Evolutionary conservation across 1,140 invertebrate species (phyloP), one percentile per base, ranked within the genome.

Genomic region (Brachionus rubens): DNA sequence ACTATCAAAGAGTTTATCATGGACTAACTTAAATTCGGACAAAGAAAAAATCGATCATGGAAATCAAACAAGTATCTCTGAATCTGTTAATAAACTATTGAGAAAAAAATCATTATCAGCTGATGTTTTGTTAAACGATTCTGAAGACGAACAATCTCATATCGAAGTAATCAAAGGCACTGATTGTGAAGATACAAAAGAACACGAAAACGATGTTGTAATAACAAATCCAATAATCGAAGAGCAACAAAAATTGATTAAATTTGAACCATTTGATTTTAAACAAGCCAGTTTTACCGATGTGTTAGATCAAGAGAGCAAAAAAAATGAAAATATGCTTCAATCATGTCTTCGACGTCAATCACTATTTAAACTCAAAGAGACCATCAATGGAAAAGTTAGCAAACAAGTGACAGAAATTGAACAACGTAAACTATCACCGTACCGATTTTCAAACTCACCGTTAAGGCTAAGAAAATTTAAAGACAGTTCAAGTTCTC

Each of bases 341-440:
- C 46, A 50, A 21, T 41, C 59, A 28, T 65, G 59, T 46, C 16
- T 72, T n/a, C 46, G 68, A 10, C 21, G 68, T 40, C 68, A 72
- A 46, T 40, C 30, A 24, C 19, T 72, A 12, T 72, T 72, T 16
- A 72, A 72, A 19, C 46, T 72, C 0, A 72, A 72, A 40, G 68
- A 72, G 46, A 72, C 46, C 21, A 72, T 72, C 12, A 72, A 72
- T 54, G 68, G 68, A 21, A 72, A 72, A 16, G 68, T 72, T 12
- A 72, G 68, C 46, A 48, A 54, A 24, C 68, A 72, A 72, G 50
- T 72, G 3, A 72, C 14, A 5, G 68, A 72, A 41, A 72, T 72
- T 50, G 68, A 72, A 24, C 30, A 72, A 21, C 21, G 68, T 26
- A 72, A 72, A 26, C 26, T 50, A 12, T 72, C 68, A 40, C 68